These are phyloP conservation scores for Troglohyphantes excavatus DNA, from an alignment of 2,888 invertebrate species.

Conservation along the genomic window DNA sequence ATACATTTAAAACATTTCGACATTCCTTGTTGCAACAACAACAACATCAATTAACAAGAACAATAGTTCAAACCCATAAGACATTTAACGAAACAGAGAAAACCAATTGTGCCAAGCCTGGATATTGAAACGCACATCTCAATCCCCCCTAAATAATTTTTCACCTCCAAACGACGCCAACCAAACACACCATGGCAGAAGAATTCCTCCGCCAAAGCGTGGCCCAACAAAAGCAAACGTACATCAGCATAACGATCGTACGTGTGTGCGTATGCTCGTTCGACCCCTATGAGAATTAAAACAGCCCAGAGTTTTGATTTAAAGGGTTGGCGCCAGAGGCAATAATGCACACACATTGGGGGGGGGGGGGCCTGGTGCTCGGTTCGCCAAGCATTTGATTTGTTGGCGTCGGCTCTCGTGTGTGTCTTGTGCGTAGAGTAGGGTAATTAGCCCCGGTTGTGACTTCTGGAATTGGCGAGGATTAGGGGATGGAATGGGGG, in stretches of 20 bases:
- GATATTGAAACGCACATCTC: not conserved
- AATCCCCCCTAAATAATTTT: not conserved
- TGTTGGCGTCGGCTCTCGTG: constrained; percentile 69
- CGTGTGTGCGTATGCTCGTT: constrained; percentile 46
- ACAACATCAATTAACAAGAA: too few species aligned
- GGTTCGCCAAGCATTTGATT: constrained; percentile 67
- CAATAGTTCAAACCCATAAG: too few species aligned
- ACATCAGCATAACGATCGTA: constrained; percentile 55
- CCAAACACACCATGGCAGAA: constrained; percentile 31
- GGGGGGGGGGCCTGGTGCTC: constrained; percentile 28
- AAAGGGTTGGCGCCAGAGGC: constrained; percentile 57
- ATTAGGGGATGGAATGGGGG: constrained; percentile 26
- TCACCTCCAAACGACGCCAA: constrained; percentile 1
- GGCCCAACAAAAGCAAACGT: constrained; percentile 50
- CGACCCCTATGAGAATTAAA: constrained; percentile 35
- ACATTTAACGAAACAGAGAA: not conserved
- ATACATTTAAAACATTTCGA: too few species aligned
- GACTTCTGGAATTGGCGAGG: constrained; percentile 50
- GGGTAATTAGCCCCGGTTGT: constrained; percentile 63
- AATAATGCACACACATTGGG: constrained; percentile 65
- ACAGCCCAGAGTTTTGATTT: constrained; percentile 57
- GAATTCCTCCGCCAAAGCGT: constrained; percentile 19
- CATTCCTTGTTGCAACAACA: too few species aligned
- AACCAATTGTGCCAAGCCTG: not conserved
- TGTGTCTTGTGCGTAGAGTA: constrained; percentile 11